Base-by-base conservation (phyloP, 2,113 vertebrate species). In the Pseudorhombus dupliciocellatus region DNA sequence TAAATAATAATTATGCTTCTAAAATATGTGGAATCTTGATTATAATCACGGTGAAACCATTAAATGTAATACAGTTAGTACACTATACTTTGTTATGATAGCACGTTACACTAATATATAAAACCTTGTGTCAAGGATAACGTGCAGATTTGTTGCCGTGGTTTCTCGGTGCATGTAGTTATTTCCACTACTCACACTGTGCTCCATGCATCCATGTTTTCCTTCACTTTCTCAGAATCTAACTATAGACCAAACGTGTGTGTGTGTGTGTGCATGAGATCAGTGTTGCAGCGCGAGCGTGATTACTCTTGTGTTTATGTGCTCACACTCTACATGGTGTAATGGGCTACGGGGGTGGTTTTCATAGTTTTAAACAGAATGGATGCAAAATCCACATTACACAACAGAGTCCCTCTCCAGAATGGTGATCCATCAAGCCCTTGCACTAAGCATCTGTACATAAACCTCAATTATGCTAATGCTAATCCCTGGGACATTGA, bases 391-490 rank as follows among this genome's bases (percentile, higher is more conserved):
- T 85, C 91, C 91, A 90, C 90, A 91, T 92, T 90, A 90, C 91
- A 91, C 90, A 92, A 91, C 88, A 85, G 66, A 84, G 64, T 80
- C 80, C 85, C 89, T 87, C 89, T 92, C 86, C 80, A 86, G 87
- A 86, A 88, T 87, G 76, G 83, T 77, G 81, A 94, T 92, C 88
- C 92, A 93, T 92, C 89, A 87, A 85, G 79, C 84, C 73, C 83
- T 75, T 66, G 84, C 87, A 86, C 83, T 89, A 87, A 91, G 91
- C 86, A 90, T 90, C 90, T 92, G 90, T 90, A 90, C 90, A 92
- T 92, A 92, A 93, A 93, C 90, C 91, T 92, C 89, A 93, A 91
- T 93, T 94, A 94, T 93, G 92, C 91, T 92, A 94, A 94, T 91
- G 84, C 77, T 89, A 90, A 87, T 89, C 90, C 89, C 75, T 89